Base-by-base conservation (phyloP, 2,797 vertebrate species). In the Enteromius radiatus region DNA sequence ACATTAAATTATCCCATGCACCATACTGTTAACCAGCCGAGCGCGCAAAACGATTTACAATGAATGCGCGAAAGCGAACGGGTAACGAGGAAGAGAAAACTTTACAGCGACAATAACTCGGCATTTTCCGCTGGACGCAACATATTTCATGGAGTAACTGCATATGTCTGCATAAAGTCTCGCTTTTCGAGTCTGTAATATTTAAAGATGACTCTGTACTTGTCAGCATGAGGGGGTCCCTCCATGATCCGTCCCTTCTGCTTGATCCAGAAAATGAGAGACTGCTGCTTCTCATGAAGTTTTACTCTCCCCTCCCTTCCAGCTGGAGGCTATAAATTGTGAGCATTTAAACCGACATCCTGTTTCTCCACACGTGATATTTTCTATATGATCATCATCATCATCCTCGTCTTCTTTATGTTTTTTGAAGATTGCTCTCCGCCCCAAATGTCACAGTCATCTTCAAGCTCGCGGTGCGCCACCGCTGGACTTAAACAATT, bases 351-450 rank as follows among this genome's bases (percentile, higher is more conserved):
- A 94, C 87, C 89, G 68, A 84, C 83, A 89, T 93, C 87, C 88
- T 88, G 88, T 94, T 92, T 84, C 76, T 93, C 89, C 95, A 96
- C 95, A 96, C 94, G 94, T 96, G 96, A 96, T 95, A 91, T 91
- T 89, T 90, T 90, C 91, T 93, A 94, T 95, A 94, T 94, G 88
- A 91, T 77, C 86, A 85, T 87, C 89, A 45, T 45, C 43, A 45
- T 91, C 87, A 84, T 87, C 89, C 86, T 80, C 82, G 80, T 86
- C 56, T 88, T 88, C 83, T 89, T 88, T 82, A 84, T 43, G 79
- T 85, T 87, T 91, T 91, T 64, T 76, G 0, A 82, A 67, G 61
- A 33, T 45, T 69, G 64, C 12, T 54, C 81, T 76, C 81, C 81
- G 21, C 52, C 49, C 52, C 26, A 26, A 82, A 41, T 7, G 49